phyloP scores from a whole-genome alignment of 2,113 vertebrate genomes.

The Nymphicus hollandicus region DNA sequence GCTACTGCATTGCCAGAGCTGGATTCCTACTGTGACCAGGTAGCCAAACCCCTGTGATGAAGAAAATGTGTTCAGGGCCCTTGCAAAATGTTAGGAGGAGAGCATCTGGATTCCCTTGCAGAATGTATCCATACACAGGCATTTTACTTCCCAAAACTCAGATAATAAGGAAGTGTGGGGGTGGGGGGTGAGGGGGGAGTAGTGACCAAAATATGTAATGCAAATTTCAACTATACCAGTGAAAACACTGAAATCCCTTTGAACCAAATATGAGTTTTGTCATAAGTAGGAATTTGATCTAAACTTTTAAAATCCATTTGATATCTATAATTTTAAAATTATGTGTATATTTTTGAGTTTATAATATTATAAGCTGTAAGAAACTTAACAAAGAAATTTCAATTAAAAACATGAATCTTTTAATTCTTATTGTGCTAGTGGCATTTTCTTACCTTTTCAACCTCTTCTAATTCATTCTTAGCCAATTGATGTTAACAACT shows the following conservation, averaged over 20 bases:
- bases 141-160: neutral
- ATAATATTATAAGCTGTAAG: neutral
- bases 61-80: neutral
- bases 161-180: fast-evolving
- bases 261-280: neutral
- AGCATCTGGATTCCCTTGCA: neutral
- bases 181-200: neutral
- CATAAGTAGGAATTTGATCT: neutral
- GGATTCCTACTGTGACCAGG: neutral
- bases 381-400: neutral
- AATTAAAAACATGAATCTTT: neutral
- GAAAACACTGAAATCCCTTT: neutral
- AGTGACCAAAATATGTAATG: neutral
- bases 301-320: neutral
- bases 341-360: neutral
- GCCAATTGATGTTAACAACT: neutral
- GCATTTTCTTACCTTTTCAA: neutral
- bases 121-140: neutral
- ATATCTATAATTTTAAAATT: neutral
- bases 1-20: neutral
- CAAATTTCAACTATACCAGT: neutral
- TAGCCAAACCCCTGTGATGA: neutral
- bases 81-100: neutral
- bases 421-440: neutral
- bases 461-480: neutral